Evolutionary conservation across 2,113 vertebrate species (phyloP), one percentile per base, ranked within the genome.

Genomic region (Caranx ignobilis): DNA sequence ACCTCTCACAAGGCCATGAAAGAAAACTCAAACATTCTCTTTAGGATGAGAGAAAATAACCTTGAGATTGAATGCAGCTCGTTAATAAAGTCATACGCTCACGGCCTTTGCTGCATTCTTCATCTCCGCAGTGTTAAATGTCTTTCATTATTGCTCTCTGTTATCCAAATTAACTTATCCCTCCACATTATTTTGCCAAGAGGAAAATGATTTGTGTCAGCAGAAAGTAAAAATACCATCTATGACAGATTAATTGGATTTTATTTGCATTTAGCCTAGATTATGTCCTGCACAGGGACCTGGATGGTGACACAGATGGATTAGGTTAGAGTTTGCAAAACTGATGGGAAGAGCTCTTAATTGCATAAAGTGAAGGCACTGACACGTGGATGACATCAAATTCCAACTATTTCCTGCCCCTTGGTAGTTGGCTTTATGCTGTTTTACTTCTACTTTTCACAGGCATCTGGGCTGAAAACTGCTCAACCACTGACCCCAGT

Each of bases 221-320:
- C 83, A 85, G 71, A 91, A 93, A 92, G 87, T 89, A 76, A 86
- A 90, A 92, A 90, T 88, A 90, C 78, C 81, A 45, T 80, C 79
- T 84, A 84, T 92, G 90, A 88, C 88, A 92, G 89, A 94, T 93
- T 90, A 90, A 93, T 93, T 92, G 89, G 87, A 90, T 92, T 92
- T 90, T 79, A 82, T 76, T 66, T 83, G 75, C 85, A 85, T 93
- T 93, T 93, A 88, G 86, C 87, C 85, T 75, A 89, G 88, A 91
- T 94, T 82, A 90, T 56, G 85, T 82, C 76, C 81, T 82, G 88
- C 70, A 85, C 8, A 35, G 88, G 87, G 91, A 92, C 79, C 85
- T 62, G 81, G 72, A 83, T 70, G 77, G 84, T 84, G 90, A 93
- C 87, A 87, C 79, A 91, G 91, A 92, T 92, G 89, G 86, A 91